A percentile compares a stretch with the other conserved stretches of the same genome.
Evolutionary conservation across 92 coral and sea anemone species (phyloP).

Genomic region (Heliopora coerulea): DNA sequence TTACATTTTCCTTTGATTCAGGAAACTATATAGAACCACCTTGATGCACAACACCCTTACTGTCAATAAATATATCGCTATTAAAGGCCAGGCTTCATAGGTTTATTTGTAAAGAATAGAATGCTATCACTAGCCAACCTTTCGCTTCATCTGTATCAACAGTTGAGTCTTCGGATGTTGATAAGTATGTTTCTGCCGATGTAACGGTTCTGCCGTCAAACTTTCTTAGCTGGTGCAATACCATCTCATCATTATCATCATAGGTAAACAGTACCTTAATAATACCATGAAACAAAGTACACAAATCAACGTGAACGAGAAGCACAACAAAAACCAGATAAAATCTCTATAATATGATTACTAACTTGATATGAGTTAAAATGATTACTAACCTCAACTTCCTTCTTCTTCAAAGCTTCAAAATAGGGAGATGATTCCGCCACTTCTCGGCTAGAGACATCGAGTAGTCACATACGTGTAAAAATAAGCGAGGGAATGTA

Average conservation of each 20-base stretch:
- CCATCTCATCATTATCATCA: constrained; percentile 93
- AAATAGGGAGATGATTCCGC: constrained; percentile 97
- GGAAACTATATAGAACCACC: too few relatives aligned
- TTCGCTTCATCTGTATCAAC: constrained; percentile 43
- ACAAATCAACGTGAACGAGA: neutral
- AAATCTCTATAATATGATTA: too few relatives aligned
- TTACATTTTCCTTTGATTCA: too few relatives aligned
- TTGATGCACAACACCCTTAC: too few relatives aligned
- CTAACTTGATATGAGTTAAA: too few relatives aligned
- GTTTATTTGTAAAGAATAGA: too few relatives aligned
- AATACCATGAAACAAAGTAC: neutral
- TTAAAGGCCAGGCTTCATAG: too few relatives aligned
- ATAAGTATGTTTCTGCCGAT: constrained; percentile 88
- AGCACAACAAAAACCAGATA: too few relatives aligned
- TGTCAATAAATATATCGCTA: too few relatives aligned
- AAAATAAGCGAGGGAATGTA: too few relatives aligned
- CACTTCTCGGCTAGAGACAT: constrained; percentile 73
- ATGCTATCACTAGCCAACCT: constrained; percentile 36
- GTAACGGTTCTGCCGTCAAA: constrained; percentile 74
- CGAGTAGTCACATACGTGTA: too few relatives aligned
- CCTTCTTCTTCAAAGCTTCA: constrained; percentile 83
- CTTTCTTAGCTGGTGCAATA: constrained; percentile 74
- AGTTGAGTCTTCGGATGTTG: constrained; percentile 65
- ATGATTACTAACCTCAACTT: constrained; percentile 74
- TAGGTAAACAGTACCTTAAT: constrained; percentile 82